Base-by-base conservation (phyloP, 2,888 invertebrate genomes). In the Amblyjoppa fuscipennis region DNA sequence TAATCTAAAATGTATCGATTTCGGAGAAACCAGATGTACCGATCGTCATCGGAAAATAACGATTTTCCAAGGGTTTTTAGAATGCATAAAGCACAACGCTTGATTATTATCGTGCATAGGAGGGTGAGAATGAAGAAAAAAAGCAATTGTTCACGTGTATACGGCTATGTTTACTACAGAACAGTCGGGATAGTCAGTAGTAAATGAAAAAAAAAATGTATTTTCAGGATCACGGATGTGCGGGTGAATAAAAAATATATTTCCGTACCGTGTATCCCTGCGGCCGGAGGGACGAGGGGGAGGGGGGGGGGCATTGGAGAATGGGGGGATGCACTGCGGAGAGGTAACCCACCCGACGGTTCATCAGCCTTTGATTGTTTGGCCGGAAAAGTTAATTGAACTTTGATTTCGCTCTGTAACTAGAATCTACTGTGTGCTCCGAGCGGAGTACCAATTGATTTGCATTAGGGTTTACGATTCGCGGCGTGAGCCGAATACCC, bases 351-450 rank as follows among this genome's bases (percentile, higher is more conserved):
- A 88, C 87, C 85, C 81, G 87, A 87, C 80, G 90, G 89, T 91
- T 92, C 91, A 92, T 92, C 92, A 92, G 89, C 85, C 89, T 77
- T 80, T 91, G 90, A 92, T 92, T 92, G 91, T 92, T 92, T 89
- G 85, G 87, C 87, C 87, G 87, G 90, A 88, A 91, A 92, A 91
- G 91, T 92, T 92, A 92, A 92, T 92, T 92, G 92, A 91, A 92
- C 92, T 91, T 92, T 92, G 92, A 92, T 92, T 92, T 90, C 88
- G 84, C 75, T 83, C 87, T 85, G 90, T 90, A 90, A 91, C 91
- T 85, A 89, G 87, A 91, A 90, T 88, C 89, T 89, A 89, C 79
- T 64, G 73, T 78, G 53, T 74, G 20, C 68, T 53, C 56, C 74
- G 59, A 41, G 69, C 74, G 45, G 80, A 76, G 73, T 78, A 77